Conservation (phyloP, 2,797 vertebrate species). For the Pipistrellus nathusii region DNA sequence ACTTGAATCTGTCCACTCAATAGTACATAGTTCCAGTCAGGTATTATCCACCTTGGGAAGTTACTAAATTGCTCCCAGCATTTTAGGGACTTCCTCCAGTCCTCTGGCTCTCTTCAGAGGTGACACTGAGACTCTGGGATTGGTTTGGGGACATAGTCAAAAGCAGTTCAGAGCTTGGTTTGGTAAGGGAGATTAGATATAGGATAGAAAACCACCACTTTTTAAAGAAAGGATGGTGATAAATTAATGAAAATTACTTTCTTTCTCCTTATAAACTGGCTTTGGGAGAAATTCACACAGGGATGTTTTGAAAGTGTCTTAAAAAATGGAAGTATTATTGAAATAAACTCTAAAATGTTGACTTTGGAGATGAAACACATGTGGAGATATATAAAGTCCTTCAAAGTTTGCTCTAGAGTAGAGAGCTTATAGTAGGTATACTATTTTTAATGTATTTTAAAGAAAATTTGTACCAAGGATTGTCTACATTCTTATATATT, state of each 20-base stretch:
- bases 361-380: neutral
- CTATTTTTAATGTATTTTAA: constrained; percentile 30
- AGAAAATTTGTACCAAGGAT: constrained; percentile 14
- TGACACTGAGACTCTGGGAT: neutral
- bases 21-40: neutral
- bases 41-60: neutral
- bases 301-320: constrained; percentile 20
- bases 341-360: constrained; percentile 17
- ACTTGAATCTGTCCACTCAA: neutral
- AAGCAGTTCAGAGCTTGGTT: neutral
- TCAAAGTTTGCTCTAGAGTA: neutral
- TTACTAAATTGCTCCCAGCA: neutral
- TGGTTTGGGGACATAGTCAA: constrained; percentile 7
- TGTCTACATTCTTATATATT: constrained; percentile 35
- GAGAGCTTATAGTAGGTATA: neutral
- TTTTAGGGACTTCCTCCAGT: neutral
- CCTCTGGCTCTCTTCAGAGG: neutral
- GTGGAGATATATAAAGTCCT: neutral
- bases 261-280: neutral
- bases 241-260: constrained; percentile 15
- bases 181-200: neutral
- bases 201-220: neutral
- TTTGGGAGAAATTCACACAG: neutral
- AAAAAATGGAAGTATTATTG: constrained; percentile 3
- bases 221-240: neutral